Evolutionary conservation across 2,797 vertebrate genomes (phyloP), one percentile per base, ranked within the genome.

Genomic region (Bufotes viridis): DNA sequence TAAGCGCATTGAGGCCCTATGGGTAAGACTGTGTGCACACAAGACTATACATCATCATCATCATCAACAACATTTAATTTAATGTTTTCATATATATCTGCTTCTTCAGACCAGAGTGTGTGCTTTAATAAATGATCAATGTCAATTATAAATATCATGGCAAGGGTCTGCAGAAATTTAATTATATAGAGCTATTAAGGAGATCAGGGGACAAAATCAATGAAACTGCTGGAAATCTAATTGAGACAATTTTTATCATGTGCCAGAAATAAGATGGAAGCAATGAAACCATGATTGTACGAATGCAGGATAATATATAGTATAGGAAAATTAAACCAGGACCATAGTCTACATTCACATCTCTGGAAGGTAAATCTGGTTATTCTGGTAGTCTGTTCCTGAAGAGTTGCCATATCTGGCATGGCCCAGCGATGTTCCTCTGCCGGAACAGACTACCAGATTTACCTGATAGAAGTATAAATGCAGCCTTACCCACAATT

Each of bases 141-240:
- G 86, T 82, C 57, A 82, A 53, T 63, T 74, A 24, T 7, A 78
- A 58, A 55, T 88, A 65, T 53, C 67, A 60, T 70, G 51, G 60
- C 51, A 60, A 84, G 15, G 49, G 74, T 53, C 63, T 78, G 24
- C 29, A 14, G 61, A 75, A 88, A 84, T 88, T 24, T 84, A 88
- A 84, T 88, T 78, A 79, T 57, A 79, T 70, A 17, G 18, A 69
- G 63, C 58, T 78, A 70, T 84, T 83, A 87, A 60, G 60, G 63
- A 84, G 74, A 88, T 84, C 87, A 79, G 81, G 24, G 74, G 17
- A 60, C 14, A n/a, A 84, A 88, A 88, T 88, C 81, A 88, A 78
- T 88, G 87, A 26, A 70, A 78, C 74, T 49, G 63, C 10, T 82
- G 75, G 81, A 88, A 88, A 79, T 26, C 20, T 14, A 60, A 22